phyloP scores from a whole-genome alignment of 2,113 vertebrate species.

The Dolichotis patagonum region DNA sequence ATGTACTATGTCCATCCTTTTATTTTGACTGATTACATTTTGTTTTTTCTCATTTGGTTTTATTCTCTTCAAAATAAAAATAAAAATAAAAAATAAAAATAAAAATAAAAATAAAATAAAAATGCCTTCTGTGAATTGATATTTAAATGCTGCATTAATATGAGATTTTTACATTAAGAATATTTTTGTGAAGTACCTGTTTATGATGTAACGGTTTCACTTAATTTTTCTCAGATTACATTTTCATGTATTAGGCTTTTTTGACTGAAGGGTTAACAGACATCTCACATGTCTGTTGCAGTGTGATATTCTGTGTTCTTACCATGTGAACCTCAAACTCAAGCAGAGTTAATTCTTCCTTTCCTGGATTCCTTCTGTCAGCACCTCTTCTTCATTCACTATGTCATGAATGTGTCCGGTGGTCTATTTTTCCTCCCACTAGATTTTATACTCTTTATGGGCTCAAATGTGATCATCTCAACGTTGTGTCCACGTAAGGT shows the following conservation, averaged over 20 bases:
- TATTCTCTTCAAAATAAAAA: no score
- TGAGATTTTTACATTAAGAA: background rate
- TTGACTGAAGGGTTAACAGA: background rate
- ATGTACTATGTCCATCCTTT: no score
- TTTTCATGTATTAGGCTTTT: background rate
- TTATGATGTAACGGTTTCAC: background rate
- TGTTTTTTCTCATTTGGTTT: no score
- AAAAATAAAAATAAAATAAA: no score
- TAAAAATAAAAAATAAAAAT: no score
- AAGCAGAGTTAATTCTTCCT: background rate
- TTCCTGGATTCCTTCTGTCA: background rate
- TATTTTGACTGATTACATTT: no score
- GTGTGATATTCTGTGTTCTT: background rate
- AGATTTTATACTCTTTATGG: background rate
- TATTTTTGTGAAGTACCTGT: background rate
- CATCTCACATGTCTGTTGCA: background rate
- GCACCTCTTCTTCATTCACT: background rate
- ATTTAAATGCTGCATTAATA: background rate
- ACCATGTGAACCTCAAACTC: background rate
- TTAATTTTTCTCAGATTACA: background rate
- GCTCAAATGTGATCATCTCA: background rate
- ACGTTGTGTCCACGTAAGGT: background rate
- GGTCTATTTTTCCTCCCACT: background rate
- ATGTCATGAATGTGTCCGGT: background rate
- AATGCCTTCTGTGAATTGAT: background rate